Percentiles rank a stretch among this genome's conserved stretches.
Conservation (phyloP, 2,888 invertebrate species). For the Zonitis immaculata region DNA sequence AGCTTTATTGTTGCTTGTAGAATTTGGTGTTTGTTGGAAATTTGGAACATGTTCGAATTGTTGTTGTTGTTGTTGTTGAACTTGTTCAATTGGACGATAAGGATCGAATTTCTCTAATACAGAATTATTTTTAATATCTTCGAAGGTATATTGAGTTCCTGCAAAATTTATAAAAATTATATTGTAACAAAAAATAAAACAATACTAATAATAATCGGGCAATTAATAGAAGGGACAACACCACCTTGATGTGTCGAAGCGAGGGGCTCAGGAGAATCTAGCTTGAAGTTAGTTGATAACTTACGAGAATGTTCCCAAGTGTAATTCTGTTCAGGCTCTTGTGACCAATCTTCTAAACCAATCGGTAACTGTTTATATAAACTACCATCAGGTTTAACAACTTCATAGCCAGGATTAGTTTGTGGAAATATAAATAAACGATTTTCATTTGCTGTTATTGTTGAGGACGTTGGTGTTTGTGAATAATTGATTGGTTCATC, state of each 20-base stretch:
- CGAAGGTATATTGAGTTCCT: constrained; percentile 1
- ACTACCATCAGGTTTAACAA: constrained; percentile 17
- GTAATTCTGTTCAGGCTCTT: neutral
- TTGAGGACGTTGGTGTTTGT: too few relatives aligned
- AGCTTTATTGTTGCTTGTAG: neutral
- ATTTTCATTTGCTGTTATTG: neutral
- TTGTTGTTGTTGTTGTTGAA: neutral
- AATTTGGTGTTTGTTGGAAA: constrained; percentile 27
- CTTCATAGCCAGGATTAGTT: constrained; percentile 42
- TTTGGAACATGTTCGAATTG: constrained; percentile 24
- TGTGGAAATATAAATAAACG: constrained; percentile 43
- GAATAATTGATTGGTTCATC: constrained; percentile 1
- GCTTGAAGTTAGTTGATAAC: too few relatives aligned
- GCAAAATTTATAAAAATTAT: neutral
- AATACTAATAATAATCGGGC: too few relatives aligned
- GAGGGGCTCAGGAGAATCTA: too few relatives aligned
- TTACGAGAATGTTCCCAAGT: constrained; percentile 4
- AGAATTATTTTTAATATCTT: neutral
- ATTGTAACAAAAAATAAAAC: neutral
- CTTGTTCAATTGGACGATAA: constrained; percentile 8
- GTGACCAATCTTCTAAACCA: too few relatives aligned
- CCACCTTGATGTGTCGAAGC: too few relatives aligned
- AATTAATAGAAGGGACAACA: too few relatives aligned
- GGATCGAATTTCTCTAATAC: neutral
- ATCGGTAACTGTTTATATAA: too few relatives aligned